Evolutionary conservation across 2,888 invertebrate species (phyloP).

Genomic region (Parnassius orleans): DNA sequence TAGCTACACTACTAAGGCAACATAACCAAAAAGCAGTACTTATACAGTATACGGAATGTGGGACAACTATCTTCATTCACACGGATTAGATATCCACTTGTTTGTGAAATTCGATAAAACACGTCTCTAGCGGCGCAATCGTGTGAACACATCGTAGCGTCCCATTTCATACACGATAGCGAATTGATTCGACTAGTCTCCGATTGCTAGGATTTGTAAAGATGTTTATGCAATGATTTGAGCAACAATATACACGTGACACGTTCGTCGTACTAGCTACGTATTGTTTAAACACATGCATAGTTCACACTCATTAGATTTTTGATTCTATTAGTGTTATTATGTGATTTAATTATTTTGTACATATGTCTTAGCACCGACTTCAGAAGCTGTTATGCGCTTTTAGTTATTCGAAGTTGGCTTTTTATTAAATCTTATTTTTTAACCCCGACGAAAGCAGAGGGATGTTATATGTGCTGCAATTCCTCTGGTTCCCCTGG

Average conservation of each 20-base stretch:
- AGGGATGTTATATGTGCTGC: no score
- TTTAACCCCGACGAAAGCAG: no score
- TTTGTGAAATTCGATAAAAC: slow-evolving; percentile 17
- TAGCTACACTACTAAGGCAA: no score
- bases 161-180: background rate
- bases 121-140: slow-evolving; percentile 2
- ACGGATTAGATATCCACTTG: slow-evolving; percentile 17
- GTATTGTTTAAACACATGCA: background rate
- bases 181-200: background rate
- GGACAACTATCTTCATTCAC: slow-evolving; percentile 10
- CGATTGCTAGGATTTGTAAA: background rate
- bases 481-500: no score
- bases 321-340: no score
- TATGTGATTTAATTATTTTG: no score
- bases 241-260: background rate
- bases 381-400: no score
- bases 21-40: no score
- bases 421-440: no score
- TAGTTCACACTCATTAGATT: no score
- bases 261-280: background rate
- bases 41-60: background rate
- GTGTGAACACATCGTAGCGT: slow-evolving; percentile 9
- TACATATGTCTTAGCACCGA: no score
- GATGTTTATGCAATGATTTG: background rate
- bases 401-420: no score